A percentile compares a stretch with the other conserved stretches of the same genome.
Evolutionary conservation across 2,113 vertebrate genomes (phyloP).

Genomic region (Urocolius indicus): DNA sequence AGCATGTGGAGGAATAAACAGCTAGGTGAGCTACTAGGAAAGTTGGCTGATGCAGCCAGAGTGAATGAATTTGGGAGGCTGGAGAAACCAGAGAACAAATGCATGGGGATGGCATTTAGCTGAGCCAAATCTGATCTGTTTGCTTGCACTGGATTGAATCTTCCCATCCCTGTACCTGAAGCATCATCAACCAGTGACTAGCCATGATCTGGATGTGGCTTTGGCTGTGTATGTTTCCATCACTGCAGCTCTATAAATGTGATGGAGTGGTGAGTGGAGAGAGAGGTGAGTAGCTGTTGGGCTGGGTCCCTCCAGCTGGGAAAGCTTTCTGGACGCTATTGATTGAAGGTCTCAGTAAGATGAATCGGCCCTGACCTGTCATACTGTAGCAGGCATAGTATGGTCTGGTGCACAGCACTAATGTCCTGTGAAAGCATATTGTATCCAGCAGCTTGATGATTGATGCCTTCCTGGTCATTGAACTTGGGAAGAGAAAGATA

Average conservation of each 20-base stretch:
- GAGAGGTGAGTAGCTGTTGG: not conserved
- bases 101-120: not conserved
- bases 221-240: not conserved
- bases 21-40: not conserved
- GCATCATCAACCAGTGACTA: not conserved
- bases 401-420: slow-evolving; percentile 9
- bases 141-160: not conserved
- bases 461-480: not conserved
- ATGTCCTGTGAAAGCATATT: slow-evolving; percentile 41
- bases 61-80: not conserved
- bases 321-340: slow-evolving; percentile 16
- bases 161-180: not conserved
- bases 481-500: not conserved
- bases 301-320: not conserved
- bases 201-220: not conserved
- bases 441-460: not conserved
- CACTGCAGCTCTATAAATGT: not conserved
- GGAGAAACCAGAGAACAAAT: not conserved
- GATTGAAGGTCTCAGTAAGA: slow-evolving; percentile 35
- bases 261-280: not conserved
- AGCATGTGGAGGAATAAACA: not conserved
- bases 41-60: not conserved
- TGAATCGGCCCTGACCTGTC: not conserved
- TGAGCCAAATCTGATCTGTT: not conserved
- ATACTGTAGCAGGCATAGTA: not conserved